A percentile compares a stretch with the other conserved stretches of the same genome.
Conservation (phyloP, 2,888 invertebrate genomes). For the Rotaria magnacalcarata region DNA sequence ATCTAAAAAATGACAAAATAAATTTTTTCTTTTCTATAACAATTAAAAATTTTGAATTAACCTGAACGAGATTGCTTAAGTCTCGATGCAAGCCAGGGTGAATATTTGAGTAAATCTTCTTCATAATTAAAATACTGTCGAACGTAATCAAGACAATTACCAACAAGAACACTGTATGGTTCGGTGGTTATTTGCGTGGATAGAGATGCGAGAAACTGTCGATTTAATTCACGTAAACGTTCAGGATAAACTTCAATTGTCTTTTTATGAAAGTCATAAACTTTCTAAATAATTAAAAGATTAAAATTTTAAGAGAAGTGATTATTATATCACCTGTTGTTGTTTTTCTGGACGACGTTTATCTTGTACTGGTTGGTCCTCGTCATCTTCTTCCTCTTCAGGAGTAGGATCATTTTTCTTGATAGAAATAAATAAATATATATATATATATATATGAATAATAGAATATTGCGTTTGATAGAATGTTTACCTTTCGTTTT, state of each 20-base stretch:
- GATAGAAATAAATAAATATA: neutral
- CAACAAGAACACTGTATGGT: neutral
- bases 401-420: neutral
- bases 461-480: no score
- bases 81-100: conserved; percentile 11
- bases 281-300: neutral
- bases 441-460: neutral
- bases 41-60: no score
- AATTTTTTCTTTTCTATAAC: no score
- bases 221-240: conserved; percentile 34
- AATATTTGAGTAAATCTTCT: conserved; percentile 27
- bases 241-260: conserved; percentile 2
- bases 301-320: neutral
- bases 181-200: neutral
- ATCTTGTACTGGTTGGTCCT: neutral
- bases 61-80: conserved; percentile 26
- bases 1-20: neutral
- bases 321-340: neutral
- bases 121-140: conserved; percentile 31
- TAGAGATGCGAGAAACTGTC: neutral
- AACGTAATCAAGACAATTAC: conserved; percentile 24
- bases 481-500: neutral
- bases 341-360: neutral
- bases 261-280: conserved; percentile 24
- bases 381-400: neutral